Evolutionary conservation across 2,113 vertebrate genomes (phyloP).

Genomic region (Falcunculus frontatus): DNA sequence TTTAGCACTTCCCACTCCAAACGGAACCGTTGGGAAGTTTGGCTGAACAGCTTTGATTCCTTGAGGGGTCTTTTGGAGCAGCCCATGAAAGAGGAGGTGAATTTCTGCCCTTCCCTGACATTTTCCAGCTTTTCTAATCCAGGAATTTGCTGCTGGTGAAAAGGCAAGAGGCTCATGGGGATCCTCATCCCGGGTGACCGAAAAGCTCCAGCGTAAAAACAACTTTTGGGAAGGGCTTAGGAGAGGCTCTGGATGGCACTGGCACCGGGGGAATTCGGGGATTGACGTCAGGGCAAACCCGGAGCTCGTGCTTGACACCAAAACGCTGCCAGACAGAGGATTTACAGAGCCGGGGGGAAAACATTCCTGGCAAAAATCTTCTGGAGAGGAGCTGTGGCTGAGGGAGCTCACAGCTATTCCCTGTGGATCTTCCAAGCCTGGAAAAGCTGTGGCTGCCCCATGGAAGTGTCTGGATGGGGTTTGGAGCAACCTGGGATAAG

Average conservation of each 20-base stretch:
- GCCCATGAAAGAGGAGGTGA: no score
- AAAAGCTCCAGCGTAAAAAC: background rate
- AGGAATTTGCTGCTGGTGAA: background rate
- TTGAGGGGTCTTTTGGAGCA: background rate
- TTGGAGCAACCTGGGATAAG: background rate
- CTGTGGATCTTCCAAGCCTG: background rate
- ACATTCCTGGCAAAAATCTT: background rate
- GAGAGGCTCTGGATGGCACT: background rate
- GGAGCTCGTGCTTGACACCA: background rate
- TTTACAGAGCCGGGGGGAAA: background rate
- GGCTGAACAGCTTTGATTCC: background rate
- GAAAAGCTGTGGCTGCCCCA: background rate
- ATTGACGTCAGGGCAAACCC: background rate
- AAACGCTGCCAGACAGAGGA: background rate
- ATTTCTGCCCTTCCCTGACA: background rate
- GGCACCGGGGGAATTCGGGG: background rate
- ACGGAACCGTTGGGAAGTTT: background rate
- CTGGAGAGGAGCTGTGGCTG: background rate
- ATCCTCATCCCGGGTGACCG: accelerated
- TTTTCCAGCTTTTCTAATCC: background rate
- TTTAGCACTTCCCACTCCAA: background rate
- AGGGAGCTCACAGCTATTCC: accelerated
- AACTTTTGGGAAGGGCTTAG: background rate
- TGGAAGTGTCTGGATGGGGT: background rate
- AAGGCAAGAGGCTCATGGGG: background rate